These are phyloP conservation scores for Chironomus tepperi DNA, from an alignment of 1,140 invertebrate species.

Conservation along the genomic window DNA sequence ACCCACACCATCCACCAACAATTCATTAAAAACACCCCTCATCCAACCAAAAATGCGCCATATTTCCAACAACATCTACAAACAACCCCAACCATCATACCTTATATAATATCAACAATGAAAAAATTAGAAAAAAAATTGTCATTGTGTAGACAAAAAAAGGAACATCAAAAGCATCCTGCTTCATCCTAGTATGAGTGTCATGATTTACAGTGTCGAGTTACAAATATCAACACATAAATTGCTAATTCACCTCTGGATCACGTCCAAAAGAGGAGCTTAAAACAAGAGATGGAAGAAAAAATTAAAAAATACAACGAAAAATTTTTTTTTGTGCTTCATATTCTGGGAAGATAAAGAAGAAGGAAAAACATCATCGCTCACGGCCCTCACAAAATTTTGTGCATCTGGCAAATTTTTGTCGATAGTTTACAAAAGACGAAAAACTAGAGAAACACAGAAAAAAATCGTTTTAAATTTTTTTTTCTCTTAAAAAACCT, in stretches of 20 bases:
- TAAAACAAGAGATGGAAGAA: not conserved
- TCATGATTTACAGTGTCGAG: constrained; percentile 1
- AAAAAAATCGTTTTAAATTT: too few relatives aligned
- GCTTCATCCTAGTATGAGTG: too few relatives aligned
- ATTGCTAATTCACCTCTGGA: constrained; percentile 23
- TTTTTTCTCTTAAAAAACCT: not conserved
- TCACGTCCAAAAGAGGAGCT: not conserved
- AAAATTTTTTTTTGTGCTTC: not conserved
- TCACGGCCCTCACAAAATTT: not conserved
- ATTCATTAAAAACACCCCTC: too few relatives aligned
- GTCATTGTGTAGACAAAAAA: too few relatives aligned
- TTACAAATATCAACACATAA: constrained; percentile 3
- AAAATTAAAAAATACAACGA: constrained; percentile 3
- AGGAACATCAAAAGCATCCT: too few relatives aligned
- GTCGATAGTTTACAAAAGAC: constrained; percentile 23
- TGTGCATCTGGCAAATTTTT: constrained; percentile 24
- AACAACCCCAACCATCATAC: too few relatives aligned
- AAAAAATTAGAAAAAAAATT: too few relatives aligned
- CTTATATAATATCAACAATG: too few relatives aligned
- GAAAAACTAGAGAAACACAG: constrained; percentile 3
- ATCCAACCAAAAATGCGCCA: too few relatives aligned
- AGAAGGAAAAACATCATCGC: constrained; percentile 1
- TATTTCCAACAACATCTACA: too few relatives aligned
- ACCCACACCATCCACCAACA: too few relatives aligned
- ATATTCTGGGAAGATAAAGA: not conserved